phyloP scores from a whole-genome alignment of 2,888 invertebrate genomes.

The Cheilosia variabilis region DNA sequence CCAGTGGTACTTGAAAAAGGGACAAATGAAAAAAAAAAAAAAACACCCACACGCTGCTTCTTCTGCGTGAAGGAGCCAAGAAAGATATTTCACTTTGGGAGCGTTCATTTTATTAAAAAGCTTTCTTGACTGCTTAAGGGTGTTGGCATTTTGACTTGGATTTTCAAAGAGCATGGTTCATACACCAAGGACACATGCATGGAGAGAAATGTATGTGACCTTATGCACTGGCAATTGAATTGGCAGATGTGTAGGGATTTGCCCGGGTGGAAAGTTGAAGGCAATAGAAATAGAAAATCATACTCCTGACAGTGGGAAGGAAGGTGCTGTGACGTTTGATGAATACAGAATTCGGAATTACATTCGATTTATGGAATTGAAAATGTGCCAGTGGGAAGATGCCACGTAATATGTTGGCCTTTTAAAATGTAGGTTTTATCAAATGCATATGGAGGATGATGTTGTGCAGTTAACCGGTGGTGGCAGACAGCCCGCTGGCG shows the following conservation, averaged over 20 bases:
- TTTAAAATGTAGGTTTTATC: background rate
- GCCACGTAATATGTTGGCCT: background rate
- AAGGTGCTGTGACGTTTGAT: background rate
- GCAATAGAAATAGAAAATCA: constrained; percentile 5
- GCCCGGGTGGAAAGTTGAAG: constrained; percentile 6
- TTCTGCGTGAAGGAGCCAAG: background rate
- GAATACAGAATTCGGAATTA: constrained; percentile 8
- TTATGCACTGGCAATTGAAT: constrained; percentile 62
- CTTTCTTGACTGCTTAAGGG: constrained; percentile 34
- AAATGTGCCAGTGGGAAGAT: background rate
- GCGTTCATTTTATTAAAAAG: constrained; percentile 45
- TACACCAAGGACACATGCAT: constrained; percentile 47
- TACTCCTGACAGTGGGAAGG: background rate
- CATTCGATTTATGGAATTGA: background rate
- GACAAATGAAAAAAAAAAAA: constrained; percentile 41
- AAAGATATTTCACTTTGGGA: constrained; percentile 20
- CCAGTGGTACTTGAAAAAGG: constrained; percentile 42
- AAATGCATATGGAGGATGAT: background rate
- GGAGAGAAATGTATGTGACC: constrained; percentile 51
- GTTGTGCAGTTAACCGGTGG: no score
- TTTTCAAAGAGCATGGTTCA: constrained; percentile 30
- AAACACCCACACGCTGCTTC: constrained; percentile 17
- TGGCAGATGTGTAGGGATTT: constrained; percentile 31
- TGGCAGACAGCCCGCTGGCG: no score
- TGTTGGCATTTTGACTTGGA: constrained; percentile 57